A percentile compares a stretch with the other conserved stretches of the same genome.
Evolutionary conservation across 2,113 vertebrate species (phyloP).

Genomic region (Coryphaenoides rupestris): DNA sequence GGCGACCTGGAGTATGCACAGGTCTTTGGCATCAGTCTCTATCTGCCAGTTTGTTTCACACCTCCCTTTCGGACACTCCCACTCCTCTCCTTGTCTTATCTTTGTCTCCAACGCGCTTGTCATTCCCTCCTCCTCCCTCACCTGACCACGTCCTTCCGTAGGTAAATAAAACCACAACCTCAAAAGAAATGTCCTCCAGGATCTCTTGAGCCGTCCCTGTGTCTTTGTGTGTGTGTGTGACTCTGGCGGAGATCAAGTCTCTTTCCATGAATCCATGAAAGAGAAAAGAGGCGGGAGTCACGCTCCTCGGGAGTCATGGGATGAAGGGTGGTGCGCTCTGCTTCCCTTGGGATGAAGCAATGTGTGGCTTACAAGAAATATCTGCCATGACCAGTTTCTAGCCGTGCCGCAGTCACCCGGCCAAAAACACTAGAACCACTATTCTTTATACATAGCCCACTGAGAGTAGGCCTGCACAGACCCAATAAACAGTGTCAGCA

Average conservation of each 20-base stretch:
- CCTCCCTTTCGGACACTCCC: slow-evolving; percentile 23
- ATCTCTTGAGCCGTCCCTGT: not conserved
- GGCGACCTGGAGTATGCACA: slow-evolving; percentile 5
- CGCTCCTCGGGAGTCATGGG: slow-evolving; percentile 45
- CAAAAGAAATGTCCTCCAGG: slow-evolving; percentile 26
- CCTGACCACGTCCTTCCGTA: not conserved
- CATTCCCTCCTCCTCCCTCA: slow-evolving; percentile 37
- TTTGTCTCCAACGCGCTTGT: too few relatives aligned
- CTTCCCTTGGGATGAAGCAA: not conserved
- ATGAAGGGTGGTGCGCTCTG: slow-evolving; percentile 20
- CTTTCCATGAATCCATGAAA: slow-evolving; percentile 26
- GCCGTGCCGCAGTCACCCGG: slow-evolving; percentile 1
- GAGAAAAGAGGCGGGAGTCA: not conserved
- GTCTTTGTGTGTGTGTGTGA: not conserved
- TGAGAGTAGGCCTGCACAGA: too few relatives aligned
- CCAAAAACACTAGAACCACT: slow-evolving; percentile 28
- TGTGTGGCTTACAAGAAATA: slow-evolving; percentile 18
- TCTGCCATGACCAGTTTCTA: slow-evolving; percentile 46
- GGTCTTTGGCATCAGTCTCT: slow-evolving; percentile 11
- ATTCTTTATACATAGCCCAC: slow-evolving; percentile 24
- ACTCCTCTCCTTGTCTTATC: not conserved
- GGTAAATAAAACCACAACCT: slow-evolving; percentile 13
- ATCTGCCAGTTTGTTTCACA: slow-evolving; percentile 33
- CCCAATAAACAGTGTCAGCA: not conserved
- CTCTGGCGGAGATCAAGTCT: slow-evolving; percentile 23